Base-by-base conservation (phyloP, 2,797 vertebrate genomes). In the Mormyrus hasselquistii region DNA sequence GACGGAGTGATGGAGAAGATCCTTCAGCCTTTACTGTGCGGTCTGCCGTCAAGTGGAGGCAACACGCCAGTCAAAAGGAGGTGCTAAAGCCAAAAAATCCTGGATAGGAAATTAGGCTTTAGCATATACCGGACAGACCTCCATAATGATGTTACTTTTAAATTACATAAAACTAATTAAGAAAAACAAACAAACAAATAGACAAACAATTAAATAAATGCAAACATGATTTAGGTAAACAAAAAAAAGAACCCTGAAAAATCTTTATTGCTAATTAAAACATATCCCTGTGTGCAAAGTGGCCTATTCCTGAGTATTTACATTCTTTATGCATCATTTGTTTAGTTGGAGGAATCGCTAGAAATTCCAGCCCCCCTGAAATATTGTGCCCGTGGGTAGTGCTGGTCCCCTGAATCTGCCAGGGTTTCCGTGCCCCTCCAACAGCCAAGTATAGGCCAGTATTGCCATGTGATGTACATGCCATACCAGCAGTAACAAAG, bases 21-120 rank as follows among this genome's bases (percentile, higher is more conserved):
- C 50, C n/a, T 83, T n/a, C 38, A 41, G 52, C 73, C 73, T 79
- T 44, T 79, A 79, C 73, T 79, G 73, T 79, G 73, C 73, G 73
- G 73, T 79, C 2, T 44, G 73, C 38, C 16, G 34, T 44, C 73
- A 79, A 41, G 16, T 41, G 38, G 14, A 44, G 38, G 38, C 2
- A 41, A 44, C 41, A 50, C 41, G 19, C 82, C 22, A 25, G 44
- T 29, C 82, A 52, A 84, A 84, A 50, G 41, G 41, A 84, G n/a
- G 41, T 49, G 9, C 9, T 25, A 85, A 14, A 29, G 38, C 10
- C 3, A 73, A 73, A 73, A 73, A 12, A 10, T 25, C 9, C 25
- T 34, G 3, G 9, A 10, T 29, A 34, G 12, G 3, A 73, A 73
- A 73, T 38, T 73, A 73, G 4, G 10, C 29, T 73, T 4, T 34